phyloP scores from a whole-genome alignment of 2,888 invertebrate genomes.

The Leptinotarsa peninsularis region DNA sequence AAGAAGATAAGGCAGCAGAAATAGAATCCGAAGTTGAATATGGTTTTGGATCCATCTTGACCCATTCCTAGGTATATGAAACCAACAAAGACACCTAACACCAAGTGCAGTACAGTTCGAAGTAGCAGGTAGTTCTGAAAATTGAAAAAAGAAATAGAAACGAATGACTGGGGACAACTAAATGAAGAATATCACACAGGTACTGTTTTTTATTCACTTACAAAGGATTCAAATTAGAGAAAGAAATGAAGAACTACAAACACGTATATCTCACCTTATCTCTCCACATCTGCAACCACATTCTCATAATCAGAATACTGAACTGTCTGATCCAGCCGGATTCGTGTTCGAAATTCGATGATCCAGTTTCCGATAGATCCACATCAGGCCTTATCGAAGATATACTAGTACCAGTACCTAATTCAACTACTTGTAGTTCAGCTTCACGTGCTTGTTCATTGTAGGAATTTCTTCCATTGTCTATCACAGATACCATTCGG shows the following conservation, averaged over 20 bases:
- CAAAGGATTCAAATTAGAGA: too few species aligned
- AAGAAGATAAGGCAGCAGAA: conserved; percentile 84
- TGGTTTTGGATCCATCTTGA: conserved; percentile 82
- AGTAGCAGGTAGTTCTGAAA: conserved; percentile 78
- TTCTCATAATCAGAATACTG: conserved; percentile 73
- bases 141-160: conserved; percentile 33
- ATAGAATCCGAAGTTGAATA: conserved; percentile 88
- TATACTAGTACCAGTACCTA: conserved; percentile 33
- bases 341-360: conserved; percentile 40
- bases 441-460: conserved; percentile 26
- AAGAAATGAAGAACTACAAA: too few species aligned
- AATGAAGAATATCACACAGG: too few species aligned
- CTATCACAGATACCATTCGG: conserved; percentile 75
- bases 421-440: conserved; percentile 29
- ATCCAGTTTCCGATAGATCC: conserved; percentile 24
- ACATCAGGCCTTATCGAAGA: conserved; percentile 34
- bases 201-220: too few species aligned
- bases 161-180: not conserved
- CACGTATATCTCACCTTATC: conserved; percentile 72
- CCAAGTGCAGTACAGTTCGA: conserved; percentile 76
- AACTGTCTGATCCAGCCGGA: conserved; percentile 74
- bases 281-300: conserved; percentile 81
- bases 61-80: conserved; percentile 80
- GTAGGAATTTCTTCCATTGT: conserved; percentile 71
- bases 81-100: conserved; percentile 78